A percentile compares a stretch with the other conserved stretches of the same genome.
Evolutionary conservation across 2,888 invertebrate genomes (phyloP).

Genomic region (Chrysolina haemoptera): DNA sequence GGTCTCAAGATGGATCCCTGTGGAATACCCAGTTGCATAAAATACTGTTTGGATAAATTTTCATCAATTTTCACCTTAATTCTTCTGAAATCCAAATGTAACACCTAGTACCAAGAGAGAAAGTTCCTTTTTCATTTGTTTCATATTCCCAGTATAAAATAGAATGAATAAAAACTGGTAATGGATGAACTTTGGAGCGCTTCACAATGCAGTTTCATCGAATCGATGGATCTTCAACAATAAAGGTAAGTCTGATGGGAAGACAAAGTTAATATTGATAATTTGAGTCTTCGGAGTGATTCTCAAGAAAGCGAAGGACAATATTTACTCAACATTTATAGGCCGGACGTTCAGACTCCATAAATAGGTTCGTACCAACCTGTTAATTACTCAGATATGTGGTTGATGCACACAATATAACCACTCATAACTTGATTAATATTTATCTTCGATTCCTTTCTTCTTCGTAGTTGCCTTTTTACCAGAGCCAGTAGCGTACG

Average conservation of each 20-base stretch:
- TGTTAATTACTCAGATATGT: conserved; percentile 70
- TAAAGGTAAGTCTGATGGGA: conserved; percentile 53
- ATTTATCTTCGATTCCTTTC: conserved; percentile 62
- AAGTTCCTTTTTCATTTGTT: too few species aligned
- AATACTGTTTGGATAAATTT: too few species aligned
- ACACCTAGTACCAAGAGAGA: too few species aligned
- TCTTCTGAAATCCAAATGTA: too few species aligned
- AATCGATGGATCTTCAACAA: conserved; percentile 8
- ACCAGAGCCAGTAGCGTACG: not conserved
- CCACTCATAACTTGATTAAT: conserved; percentile 66
- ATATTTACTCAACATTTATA: conserved; percentile 71
- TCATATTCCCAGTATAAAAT: too few species aligned
- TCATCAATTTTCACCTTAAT: not conserved
- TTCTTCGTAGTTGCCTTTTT: conserved; percentile 12
- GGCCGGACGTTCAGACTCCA: conserved; percentile 67
- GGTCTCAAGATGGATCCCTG: too few species aligned
- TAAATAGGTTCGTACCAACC: conserved; percentile 69
- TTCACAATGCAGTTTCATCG: not conserved
- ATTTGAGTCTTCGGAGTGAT: conserved; percentile 66
- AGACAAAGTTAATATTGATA: conserved; percentile 69
- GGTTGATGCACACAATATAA: conserved; percentile 65
- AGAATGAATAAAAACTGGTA: too few species aligned
- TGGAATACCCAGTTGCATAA: not conserved
- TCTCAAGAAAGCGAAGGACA: conserved; percentile 66
- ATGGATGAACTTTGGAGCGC: not conserved